phyloP scores from a whole-genome alignment of 2,113 vertebrate species.

The Tyto alba region DNA sequence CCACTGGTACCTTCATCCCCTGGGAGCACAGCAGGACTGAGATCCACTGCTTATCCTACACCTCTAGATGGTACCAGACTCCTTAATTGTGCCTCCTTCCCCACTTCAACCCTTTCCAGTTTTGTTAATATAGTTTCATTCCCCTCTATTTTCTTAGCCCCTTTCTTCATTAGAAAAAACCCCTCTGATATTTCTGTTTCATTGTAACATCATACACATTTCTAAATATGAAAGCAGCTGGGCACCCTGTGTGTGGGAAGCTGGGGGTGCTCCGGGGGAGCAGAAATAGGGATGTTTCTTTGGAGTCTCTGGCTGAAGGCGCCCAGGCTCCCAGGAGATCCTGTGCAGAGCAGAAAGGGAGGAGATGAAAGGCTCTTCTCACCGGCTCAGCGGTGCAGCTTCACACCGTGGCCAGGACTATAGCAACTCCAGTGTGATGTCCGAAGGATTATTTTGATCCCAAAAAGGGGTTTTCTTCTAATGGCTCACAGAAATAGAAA shows the following conservation, averaged over 20 bases:
- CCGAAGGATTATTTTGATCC: neutral
- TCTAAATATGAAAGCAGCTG: neutral
- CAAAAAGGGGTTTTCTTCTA: neutral
- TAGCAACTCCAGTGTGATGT: neutral
- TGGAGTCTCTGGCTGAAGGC: neutral
- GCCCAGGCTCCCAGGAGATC: neutral
- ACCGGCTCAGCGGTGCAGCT: accelerated
- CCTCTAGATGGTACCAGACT: neutral
- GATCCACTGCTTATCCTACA: neutral
- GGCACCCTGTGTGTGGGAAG: neutral
- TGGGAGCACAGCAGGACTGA: neutral
- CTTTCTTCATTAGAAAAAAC: neutral
- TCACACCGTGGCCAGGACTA: accelerated
- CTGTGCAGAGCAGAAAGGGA: neutral
- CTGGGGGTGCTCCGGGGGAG: neutral
- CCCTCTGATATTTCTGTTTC: neutral
- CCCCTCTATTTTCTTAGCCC: neutral
- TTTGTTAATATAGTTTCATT: neutral
- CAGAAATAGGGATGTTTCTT: neutral
- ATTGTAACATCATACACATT: neutral
- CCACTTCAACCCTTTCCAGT: neutral
- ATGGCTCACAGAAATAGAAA: neutral
- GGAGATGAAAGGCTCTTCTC: neutral
- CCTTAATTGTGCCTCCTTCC: neutral
- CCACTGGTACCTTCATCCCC: accelerated